Conservation (phyloP, 2,113 vertebrate species). For the Sebastes fasciatus region DNA sequence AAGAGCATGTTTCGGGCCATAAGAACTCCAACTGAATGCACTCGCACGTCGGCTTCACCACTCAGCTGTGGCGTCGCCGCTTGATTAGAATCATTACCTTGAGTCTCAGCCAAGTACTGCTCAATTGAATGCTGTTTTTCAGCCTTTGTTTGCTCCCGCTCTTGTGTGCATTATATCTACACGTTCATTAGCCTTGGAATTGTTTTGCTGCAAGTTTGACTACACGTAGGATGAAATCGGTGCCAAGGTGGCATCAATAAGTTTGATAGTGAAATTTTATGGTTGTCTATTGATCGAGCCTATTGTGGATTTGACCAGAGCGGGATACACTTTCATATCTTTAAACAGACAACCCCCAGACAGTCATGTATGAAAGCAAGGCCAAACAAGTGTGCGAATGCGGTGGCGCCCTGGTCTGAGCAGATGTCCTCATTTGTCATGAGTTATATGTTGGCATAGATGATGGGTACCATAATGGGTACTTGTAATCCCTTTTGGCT, state of each 20-base stretch:
- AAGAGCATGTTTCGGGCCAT: conserved; percentile 2
- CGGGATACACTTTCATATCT: not conserved
- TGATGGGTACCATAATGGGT: conserved; percentile 14
- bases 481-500: conserved; percentile 57
- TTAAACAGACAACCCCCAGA: conserved; percentile 15
- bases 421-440: conserved; percentile 72
- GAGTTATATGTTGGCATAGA: conserved; percentile 60
- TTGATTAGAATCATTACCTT: conserved; percentile 64
- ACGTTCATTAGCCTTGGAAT: conserved; percentile 39
- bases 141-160: conserved; percentile 46
- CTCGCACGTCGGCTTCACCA: not conserved
- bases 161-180: conserved; percentile 16
- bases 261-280: not conserved
- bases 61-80: conserved; percentile 40
- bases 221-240: conserved; percentile 12
- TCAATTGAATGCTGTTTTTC: conserved; percentile 51
- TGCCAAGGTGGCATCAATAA: conserved; percentile 22
- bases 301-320: conserved; percentile 5
- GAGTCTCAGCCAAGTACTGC: conserved; percentile 49
- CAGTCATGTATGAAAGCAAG: conserved; percentile 33
- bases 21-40: conserved; percentile 28
- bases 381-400: conserved; percentile 38
- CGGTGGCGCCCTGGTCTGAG: conserved; percentile 42
- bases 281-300: conserved; percentile 1
- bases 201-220: conserved; percentile 39